phyloP scores from a whole-genome alignment of 2,797 vertebrate genomes.

The Phrynocephalus vlangalii region DNA sequence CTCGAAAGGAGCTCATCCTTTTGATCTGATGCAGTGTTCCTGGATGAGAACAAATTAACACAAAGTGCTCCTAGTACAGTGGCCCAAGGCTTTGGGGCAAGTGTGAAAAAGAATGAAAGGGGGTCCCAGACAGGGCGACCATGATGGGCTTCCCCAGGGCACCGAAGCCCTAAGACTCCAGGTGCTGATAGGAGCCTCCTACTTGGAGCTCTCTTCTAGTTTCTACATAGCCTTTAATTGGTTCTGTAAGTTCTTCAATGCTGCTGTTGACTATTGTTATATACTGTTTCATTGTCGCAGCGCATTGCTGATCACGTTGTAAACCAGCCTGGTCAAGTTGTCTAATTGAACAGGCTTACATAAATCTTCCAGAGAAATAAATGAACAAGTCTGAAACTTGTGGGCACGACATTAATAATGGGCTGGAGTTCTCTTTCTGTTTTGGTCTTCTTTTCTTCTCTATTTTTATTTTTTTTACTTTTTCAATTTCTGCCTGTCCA shows the following conservation, averaged over 20 bases:
- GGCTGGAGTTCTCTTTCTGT: slow-evolving; percentile 8
- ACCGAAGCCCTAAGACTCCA: neutral
- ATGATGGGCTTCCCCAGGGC: neutral
- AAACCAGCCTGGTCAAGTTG: neutral
- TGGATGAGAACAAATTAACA: neutral
- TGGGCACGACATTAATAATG: slow-evolving; percentile 11
- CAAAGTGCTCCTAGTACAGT: neutral
- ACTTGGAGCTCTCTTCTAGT: no score
- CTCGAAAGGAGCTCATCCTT: neutral
- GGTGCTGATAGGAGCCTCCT: neutral
- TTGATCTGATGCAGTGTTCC: neutral
- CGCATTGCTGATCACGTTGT: neutral
- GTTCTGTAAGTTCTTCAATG: neutral
- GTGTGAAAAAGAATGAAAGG: neutral
- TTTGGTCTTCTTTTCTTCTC: slow-evolving; percentile 2
- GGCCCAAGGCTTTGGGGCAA: neutral
- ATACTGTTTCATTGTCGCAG: neutral
- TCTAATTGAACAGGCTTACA: slow-evolving; percentile 1
- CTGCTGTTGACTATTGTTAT: neutral
- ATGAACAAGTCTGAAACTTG: neutral
- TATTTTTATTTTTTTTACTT: neutral
- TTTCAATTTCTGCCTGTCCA: slow-evolving; percentile 31
- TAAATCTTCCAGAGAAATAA: slow-evolving; percentile 6
- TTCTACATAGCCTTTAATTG: neutral
- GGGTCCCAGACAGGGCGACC: no score